Conservation (phyloP, 2,113 vertebrate species). For the Caranx melampygus region DNA sequence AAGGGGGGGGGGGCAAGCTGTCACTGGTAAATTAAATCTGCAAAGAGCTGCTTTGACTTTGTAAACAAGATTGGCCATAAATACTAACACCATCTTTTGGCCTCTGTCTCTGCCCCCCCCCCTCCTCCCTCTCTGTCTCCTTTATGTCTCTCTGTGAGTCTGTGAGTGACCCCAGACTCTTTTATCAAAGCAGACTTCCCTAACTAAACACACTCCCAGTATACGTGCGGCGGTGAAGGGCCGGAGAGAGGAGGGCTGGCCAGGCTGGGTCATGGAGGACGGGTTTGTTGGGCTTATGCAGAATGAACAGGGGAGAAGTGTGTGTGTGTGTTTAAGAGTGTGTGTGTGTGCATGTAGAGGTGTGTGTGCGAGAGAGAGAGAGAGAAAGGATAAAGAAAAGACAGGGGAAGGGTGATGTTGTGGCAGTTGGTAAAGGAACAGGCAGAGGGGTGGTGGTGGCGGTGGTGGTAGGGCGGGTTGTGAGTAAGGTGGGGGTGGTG, state of each 20-base stretch:
- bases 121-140: constrained; percentile 1
- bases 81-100: constrained; percentile 59
- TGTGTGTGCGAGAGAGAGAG: not conserved
- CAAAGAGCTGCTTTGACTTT: constrained; percentile 79
- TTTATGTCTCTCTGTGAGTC: not conserved
- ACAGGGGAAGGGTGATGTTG: constrained; percentile 40
- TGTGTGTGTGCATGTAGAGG: not conserved
- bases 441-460: constrained; percentile 29
- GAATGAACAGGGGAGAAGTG: constrained; percentile 15
- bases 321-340: not conserved
- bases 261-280: not conserved
- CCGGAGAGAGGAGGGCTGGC: not conserved
- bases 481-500: constrained; percentile 60
- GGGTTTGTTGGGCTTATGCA: not conserved
- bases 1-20: constrained; percentile 52
- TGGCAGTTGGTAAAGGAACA: constrained; percentile 69
- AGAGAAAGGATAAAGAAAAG: constrained; percentile 26
- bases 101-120: constrained; percentile 8
- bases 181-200: constrained; percentile 62
- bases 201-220: constrained; percentile 61
- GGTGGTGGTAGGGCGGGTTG: constrained; percentile 13
- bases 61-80: constrained; percentile 78
- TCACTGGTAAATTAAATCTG: constrained; percentile 77
- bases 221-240: constrained; percentile 2
- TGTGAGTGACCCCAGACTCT: constrained; percentile 45